phyloP scores from a whole-genome alignment of 2,888 invertebrate genomes.

The Dilophus febrilis region DNA sequence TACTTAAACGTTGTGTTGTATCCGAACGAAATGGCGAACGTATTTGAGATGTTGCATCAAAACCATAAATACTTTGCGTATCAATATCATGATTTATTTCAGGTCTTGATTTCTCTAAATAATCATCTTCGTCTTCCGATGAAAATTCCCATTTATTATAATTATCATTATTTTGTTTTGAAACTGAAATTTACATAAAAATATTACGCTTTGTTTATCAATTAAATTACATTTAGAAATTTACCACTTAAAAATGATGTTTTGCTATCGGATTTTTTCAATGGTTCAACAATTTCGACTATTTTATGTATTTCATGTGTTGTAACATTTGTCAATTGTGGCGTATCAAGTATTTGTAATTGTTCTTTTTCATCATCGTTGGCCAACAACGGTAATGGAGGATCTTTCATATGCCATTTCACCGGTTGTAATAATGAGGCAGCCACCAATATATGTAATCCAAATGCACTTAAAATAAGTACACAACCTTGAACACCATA shows the following conservation, averaged over 20 bases:
- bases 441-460: slow-evolving; percentile 41
- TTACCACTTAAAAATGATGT: too few species aligned
- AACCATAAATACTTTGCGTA: slow-evolving; percentile 21
- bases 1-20: too few species aligned
- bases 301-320: too few species aligned
- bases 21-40: slow-evolving; percentile 10
- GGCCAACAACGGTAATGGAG: slow-evolving; percentile 13
- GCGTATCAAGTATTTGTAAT: background rate
- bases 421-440: slow-evolving; percentile 46
- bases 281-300: too few species aligned
- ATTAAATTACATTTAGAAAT: too few species aligned
- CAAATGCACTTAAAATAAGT: slow-evolving; percentile 41
- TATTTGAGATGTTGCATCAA: slow-evolving; percentile 17
- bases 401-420: slow-evolving; percentile 39
- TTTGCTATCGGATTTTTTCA: too few species aligned
- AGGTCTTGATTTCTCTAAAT: slow-evolving; percentile 9
- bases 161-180: background rate
- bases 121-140: slow-evolving; percentile 12
- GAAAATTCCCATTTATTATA: background rate
- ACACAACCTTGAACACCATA: slow-evolving; percentile 44
- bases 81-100: slow-evolving; percentile 19
- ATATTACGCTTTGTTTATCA: slow-evolving; percentile 2
- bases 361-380: slow-evolving; percentile 24
- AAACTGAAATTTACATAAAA: background rate
- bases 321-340: too few species aligned